phyloP scores from a whole-genome alignment of 2,888 invertebrate genomes.

The Linnaemya vulpina region DNA sequence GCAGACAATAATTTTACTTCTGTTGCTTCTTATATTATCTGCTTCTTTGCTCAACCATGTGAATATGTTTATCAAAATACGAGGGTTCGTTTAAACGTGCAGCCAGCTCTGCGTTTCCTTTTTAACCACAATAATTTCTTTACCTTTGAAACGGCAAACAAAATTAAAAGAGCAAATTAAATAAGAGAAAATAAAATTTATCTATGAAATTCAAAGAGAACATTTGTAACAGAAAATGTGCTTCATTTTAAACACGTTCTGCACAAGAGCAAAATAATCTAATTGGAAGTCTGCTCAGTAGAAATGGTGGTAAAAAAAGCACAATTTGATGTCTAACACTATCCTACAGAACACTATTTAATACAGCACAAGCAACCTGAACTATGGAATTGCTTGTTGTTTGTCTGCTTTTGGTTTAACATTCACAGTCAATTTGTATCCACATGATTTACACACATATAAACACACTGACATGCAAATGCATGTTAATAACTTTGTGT shows the following conservation, averaged over 20 bases:
- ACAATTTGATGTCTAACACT: too few species aligned
- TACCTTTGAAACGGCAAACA: conserved; percentile 27
- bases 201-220: not conserved
- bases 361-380: too few species aligned
- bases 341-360: too few species aligned
- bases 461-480: not conserved
- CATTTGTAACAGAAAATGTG: not conserved
- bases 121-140: conserved; percentile 68
- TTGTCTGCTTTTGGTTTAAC: too few species aligned
- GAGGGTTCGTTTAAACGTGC: not conserved
- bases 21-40: not conserved
- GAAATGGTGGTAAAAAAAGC: conserved; percentile 18
- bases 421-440: too few species aligned
- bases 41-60: conserved; percentile 14
- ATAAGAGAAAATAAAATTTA: conserved; percentile 20
- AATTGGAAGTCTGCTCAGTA: conserved; percentile 17
- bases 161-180: not conserved
- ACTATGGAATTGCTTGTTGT: too few species aligned
- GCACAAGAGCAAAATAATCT: conserved; percentile 4
- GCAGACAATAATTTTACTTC: conserved; percentile 56
- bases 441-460: not conserved
- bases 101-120: conserved; percentile 4
- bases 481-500: not conserved
- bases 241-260: not conserved
- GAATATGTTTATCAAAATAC: conserved; percentile 9